Evolutionary conservation across 2,888 invertebrate species (phyloP).

Genomic region (Ophion ventricosus): DNA sequence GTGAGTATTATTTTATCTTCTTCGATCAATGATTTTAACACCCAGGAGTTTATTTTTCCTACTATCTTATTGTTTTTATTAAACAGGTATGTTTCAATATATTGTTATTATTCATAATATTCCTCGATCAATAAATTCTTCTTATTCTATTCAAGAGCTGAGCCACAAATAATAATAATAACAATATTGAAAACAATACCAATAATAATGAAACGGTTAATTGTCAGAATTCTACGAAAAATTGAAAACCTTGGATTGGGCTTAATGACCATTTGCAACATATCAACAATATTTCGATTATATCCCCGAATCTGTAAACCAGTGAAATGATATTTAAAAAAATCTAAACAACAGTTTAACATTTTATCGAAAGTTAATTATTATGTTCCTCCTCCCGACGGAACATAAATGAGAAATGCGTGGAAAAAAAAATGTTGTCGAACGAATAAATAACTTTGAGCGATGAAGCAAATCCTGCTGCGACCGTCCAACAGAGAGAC

Average conservation of each 20-base stretch:
- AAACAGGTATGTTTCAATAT: not conserved
- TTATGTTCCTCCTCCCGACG: too few relatives aligned
- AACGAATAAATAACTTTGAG: not conserved
- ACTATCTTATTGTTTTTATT: not conserved
- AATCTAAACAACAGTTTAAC: too few relatives aligned
- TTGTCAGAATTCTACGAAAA: not conserved
- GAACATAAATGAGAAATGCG: not conserved
- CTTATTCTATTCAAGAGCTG: too few relatives aligned
- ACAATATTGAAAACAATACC: not conserved
- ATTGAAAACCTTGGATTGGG: not conserved
- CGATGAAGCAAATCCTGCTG: not conserved
- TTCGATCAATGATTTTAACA: not conserved
- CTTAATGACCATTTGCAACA: not conserved
- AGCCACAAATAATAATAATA: too few relatives aligned
- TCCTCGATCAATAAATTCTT: too few relatives aligned
- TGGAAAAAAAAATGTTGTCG: not conserved
- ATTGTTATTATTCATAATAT: too few relatives aligned
- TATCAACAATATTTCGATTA: not conserved
- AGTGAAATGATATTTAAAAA: too few relatives aligned
- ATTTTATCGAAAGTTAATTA: too few relatives aligned
- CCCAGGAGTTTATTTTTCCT: not conserved
- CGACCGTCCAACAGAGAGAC: not conserved
- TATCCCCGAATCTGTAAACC: not conserved
- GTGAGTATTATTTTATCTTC: slow-evolving; percentile 86
- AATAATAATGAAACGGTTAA: not conserved